Evolutionary conservation across 2,113 vertebrate genomes (phyloP).

Genomic region (Regulus satrapa): DNA sequence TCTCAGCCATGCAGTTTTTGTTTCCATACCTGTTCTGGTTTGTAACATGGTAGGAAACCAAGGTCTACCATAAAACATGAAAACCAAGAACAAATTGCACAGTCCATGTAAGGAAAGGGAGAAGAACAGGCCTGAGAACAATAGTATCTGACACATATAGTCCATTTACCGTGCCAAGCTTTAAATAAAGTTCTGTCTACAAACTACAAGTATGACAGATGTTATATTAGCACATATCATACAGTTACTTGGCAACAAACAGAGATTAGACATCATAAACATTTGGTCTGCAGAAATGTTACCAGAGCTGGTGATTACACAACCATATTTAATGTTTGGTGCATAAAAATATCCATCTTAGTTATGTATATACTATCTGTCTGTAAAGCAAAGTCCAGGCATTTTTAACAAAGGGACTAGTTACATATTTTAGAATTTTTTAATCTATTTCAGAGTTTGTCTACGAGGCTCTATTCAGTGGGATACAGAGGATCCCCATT

Average conservation of each 20-base stretch:
- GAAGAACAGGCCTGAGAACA: neutral
- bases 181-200: constrained; percentile 53
- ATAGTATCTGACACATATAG: neutral
- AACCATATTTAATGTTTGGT: constrained; percentile 34
- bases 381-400: neutral
- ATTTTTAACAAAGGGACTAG: neutral
- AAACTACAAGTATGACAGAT: constrained; percentile 39
- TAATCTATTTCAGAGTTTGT: neutral
- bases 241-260: constrained; percentile 58
- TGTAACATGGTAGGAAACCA: neutral
- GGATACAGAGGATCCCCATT: neutral
- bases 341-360: neutral
- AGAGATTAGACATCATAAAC: constrained; percentile 28
- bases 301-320: neutral
- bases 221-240: constrained; percentile 39
- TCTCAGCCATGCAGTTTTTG: neutral
- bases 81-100: neutral
- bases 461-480: neutral
- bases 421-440: neutral
- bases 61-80: neutral
- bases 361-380: neutral
- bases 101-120: neutral
- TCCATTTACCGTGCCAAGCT: neutral
- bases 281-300: constrained; percentile 49
- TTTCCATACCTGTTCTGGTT: neutral